Base-by-base conservation (phyloP, 2,797 vertebrate species). In the Bovichtus diacanthus region DNA sequence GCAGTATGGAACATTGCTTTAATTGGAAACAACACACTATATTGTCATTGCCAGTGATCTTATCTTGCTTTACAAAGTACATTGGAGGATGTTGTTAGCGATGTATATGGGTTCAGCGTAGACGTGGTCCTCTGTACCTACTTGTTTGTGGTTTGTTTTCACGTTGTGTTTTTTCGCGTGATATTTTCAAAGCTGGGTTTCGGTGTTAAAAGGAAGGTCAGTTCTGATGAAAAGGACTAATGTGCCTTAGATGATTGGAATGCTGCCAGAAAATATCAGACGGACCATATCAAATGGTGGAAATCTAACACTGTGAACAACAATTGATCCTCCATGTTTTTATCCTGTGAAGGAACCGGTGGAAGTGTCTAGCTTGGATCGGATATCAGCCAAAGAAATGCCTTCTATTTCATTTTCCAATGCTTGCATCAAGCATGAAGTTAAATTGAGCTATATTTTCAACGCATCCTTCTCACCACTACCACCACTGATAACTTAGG, bases 301-400 rank as follows among this genome's bases (percentile, higher is more conserved):
- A 68, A 65, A 80, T 70, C 15, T 15, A 36, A 79, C 44, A 55
- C 77, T 61, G 39, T 38, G 41, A 31, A 49, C 27, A 68, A 69
- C 39, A 76, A 78, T 69, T 70, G 71, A 75, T 76, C 7, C 15
- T 10, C n/a, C 11, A 6, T 49, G 34, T 75, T 73, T 68, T 67
- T 44, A 66, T 55, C 6, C 43, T 54, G 4, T 43, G 56, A 80
- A 38, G 43, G 39, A 58, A 69, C 23, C 9, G 9, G 15, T 74
- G 36, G 12, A 64, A 18, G 41, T 46, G 59, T 61, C 13, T 9
- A 44, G n/a, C 49, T 39, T 44, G 43, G 56, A 70, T 78, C 66
- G 38, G n/a, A 72, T 81, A 25, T 81, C 61, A 59, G 23, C 21
- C 25, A 67, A 63, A 27, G 56, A 70, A 51, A 64, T 2, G 0